These are phyloP conservation scores for Noctua fimbriata DNA, from an alignment of 2,888 invertebrate species.

Conservation along the genomic window DNA sequence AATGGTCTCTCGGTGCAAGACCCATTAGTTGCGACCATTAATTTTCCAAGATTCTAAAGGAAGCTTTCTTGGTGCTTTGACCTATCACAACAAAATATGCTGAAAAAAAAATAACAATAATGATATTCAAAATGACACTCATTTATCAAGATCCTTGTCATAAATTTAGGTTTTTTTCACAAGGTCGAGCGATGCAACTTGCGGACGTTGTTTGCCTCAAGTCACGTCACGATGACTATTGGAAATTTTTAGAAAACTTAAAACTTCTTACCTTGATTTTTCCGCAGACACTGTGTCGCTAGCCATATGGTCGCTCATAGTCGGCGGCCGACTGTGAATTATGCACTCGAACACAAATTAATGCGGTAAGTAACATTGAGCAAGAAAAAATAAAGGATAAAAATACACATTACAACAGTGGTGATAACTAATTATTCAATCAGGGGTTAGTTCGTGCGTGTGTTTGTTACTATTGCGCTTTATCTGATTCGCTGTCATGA, in stretches of 20 bases:
- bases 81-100: background rate
- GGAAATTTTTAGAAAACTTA: background rate
- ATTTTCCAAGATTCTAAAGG: conserved; percentile 25
- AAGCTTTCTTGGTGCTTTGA: conserved; percentile 15
- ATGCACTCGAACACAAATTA: too few relatives aligned
- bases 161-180: background rate
- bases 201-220: background rate
- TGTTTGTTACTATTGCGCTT: too few relatives aligned
- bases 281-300: background rate
- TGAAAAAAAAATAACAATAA: background rate
- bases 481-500: too few relatives aligned
- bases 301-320: background rate
- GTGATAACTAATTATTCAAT: too few relatives aligned
- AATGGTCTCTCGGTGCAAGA: conserved; percentile 20
- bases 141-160: conserved; percentile 7
- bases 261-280: background rate
- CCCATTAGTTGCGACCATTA: conserved; percentile 46
- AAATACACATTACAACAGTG: too few relatives aligned
- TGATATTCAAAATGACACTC: background rate
- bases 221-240: background rate
- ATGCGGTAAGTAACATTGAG: too few relatives aligned
- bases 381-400: too few relatives aligned
- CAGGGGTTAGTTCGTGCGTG: too few relatives aligned
- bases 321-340: background rate
- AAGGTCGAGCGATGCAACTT: background rate